A percentile compares a stretch with the other conserved stretches of the same genome.
Conservation (phyloP, 53 echinoderm and acorn worm genomes). For the Holothuria scabra region DNA sequence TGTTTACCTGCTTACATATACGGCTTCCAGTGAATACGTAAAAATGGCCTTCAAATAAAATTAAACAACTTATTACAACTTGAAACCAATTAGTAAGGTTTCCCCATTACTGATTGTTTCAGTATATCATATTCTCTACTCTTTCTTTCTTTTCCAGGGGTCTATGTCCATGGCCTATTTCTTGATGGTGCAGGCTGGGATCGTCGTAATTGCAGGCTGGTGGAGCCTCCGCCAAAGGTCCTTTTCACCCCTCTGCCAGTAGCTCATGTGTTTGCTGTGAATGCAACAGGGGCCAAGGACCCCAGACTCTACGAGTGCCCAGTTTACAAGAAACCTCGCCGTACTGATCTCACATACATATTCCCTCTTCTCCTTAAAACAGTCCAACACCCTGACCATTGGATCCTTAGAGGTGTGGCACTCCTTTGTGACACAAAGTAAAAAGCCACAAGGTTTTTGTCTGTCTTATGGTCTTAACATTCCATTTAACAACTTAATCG, state of each 20-base stretch:
- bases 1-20: too few species aligned
- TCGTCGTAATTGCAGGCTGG: slow-evolving; percentile 95
- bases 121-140: not conserved
- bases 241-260: slow-evolving; percentile 96
- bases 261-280: slow-evolving; percentile 93
- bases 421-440: slow-evolving; percentile 97
- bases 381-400: slow-evolving; percentile 90
- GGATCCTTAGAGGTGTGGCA: slow-evolving; percentile 94
- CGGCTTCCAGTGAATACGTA: too few species aligned
- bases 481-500: too few species aligned
- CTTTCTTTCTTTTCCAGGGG: slow-evolving; percentile 52
- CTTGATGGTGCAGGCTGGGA: slow-evolving; percentile 99
- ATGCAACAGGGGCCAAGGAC: slow-evolving; percentile 75
- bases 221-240: slow-evolving; percentile 96
- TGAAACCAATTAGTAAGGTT: too few species aligned
- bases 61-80: too few species aligned
- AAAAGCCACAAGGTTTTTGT: too few species aligned
- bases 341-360: slow-evolving; percentile 97
- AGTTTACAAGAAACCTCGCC: slow-evolving; percentile 86
- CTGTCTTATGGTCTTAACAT: too few species aligned
- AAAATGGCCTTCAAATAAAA: too few species aligned
- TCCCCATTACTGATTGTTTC: too few species aligned
- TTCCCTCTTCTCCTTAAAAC: slow-evolving; percentile 97
- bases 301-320: slow-evolving; percentile 94
- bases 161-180: slow-evolving; percentile 89